Conservation (phyloP, 2,888 invertebrate genomes). For the Lithophane semibrunnea region DNA sequence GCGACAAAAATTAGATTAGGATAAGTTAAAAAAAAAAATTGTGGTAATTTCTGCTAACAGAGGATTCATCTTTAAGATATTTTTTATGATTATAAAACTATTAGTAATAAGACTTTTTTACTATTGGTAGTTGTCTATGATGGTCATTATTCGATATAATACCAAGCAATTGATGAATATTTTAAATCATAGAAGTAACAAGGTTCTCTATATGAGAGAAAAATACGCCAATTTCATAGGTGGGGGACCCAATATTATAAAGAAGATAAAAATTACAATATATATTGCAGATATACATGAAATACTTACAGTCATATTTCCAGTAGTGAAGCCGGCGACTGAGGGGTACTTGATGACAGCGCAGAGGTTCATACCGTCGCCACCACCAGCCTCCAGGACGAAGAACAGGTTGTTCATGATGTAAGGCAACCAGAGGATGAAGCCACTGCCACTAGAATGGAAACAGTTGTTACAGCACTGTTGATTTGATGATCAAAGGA, state of each 20-base stretch:
- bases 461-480: neutral
- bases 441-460: slow-evolving; percentile 83
- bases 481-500: neutral
- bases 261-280: neutral
- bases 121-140: too few species aligned
- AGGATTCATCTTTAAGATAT: too few species aligned
- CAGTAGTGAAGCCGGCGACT: slow-evolving; percentile 70
- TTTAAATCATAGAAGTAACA: too few species aligned
- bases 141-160: too few species aligned
- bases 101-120: too few species aligned
- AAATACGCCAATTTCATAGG: too few species aligned
- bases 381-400: slow-evolving; percentile 81
- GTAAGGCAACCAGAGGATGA: slow-evolving; percentile 88
- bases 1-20: too few species aligned
- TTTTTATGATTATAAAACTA: too few species aligned
- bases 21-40: too few species aligned
- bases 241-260: neutral
- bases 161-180: too few species aligned
- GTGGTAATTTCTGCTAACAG: too few species aligned
- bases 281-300: neutral
- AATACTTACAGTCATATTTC: slow-evolving; percentile 66
- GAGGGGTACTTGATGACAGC: slow-evolving; percentile 80
- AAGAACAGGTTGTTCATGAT: slow-evolving; percentile 88
- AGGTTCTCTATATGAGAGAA: too few species aligned
- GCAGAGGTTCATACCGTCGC: slow-evolving; percentile 85